Base-by-base conservation (phyloP, 37 sponge, comb jelly and placozoan species). In the Ephydatia muelleri region DNA sequence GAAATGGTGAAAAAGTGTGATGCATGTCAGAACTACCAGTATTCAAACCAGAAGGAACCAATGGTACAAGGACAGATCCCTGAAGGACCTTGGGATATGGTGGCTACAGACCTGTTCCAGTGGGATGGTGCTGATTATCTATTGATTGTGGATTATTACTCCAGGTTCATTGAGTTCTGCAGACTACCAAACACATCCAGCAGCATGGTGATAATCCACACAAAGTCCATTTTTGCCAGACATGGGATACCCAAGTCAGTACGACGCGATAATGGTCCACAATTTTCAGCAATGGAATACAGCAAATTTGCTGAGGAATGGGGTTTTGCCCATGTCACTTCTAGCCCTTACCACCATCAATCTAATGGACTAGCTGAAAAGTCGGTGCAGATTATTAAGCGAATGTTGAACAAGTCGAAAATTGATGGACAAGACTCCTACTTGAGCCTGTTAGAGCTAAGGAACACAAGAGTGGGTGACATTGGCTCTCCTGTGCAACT, bases 11-110 rank as follows among this genome's bases (percentile, higher is more conserved):
- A 37, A 37, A 34, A 29, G 36, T 73, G 74, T 28, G 26, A 34
- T 37, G 74, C 36, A 37, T 73, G 74, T 29, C 33, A 37, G 11
- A 37, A 73, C 23, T 29, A 5, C 74, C 28, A 29, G 22, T 34
- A 34, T 37, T 21, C 33, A 37, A 34, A 73, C 3, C 74, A 73
- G 74, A 73, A 73, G 36, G 74, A 73, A 32, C 74, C 74, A 23
- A 34, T 73, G 31, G 36, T 73, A 37, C 33, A 22, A 29, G 33
- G 36, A 34, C 23, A 73, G 36, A n/a, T 73, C 30, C 74, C 74
- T 30, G 33, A 34, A 73, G 36, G 74, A 28, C 74, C 74, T 37
- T 73, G 74, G 74, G 32, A 73, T 19, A 73, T 73, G 74, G 74
- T 73, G 30, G 74, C 74, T 37, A 34, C 33, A 73, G 74, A 73